These are phyloP conservation scores for Cosmopolites sordidus DNA, from an alignment of 2,888 invertebrate genomes.

Conservation along the genomic window DNA sequence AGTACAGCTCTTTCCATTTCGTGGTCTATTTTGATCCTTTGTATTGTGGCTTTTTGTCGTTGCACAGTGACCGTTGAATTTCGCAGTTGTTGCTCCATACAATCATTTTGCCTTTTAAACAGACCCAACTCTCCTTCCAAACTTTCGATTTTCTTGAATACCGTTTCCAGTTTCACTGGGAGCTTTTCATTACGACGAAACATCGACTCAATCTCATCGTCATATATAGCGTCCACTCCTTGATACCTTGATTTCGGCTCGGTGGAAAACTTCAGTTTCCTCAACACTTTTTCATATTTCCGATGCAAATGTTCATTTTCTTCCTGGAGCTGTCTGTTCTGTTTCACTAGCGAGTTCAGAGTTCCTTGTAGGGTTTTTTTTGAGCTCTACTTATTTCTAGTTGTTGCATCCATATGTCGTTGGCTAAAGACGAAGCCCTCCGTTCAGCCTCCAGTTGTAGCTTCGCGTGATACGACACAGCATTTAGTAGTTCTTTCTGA, in stretches of 20 bases:
- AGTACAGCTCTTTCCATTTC: slow-evolving; percentile 38
- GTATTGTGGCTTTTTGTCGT: slow-evolving; percentile 35
- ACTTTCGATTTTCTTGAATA: slow-evolving; percentile 34
- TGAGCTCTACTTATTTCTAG: slow-evolving; percentile 36
- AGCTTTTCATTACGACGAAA: slow-evolving; percentile 40
- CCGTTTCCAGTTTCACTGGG: slow-evolving; percentile 33
- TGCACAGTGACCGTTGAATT: slow-evolving; percentile 34
- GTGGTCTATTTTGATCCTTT: slow-evolving; percentile 36
- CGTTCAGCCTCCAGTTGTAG: slow-evolving; percentile 38
- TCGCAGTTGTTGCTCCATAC: slow-evolving; percentile 37
- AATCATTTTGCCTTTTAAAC: slow-evolving; percentile 35
- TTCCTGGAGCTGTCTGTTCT: slow-evolving; percentile 41
- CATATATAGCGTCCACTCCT: neutral
- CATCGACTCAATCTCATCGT: slow-evolving; percentile 30
- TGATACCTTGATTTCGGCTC: slow-evolving; percentile 15
- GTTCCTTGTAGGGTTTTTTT: slow-evolving; percentile 36
- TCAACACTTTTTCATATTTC: slow-evolving; percentile 37
- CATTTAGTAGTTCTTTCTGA: slow-evolving; percentile 37
- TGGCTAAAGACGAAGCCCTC: slow-evolving; percentile 35
- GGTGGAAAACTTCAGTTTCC: slow-evolving; percentile 22
- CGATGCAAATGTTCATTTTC: slow-evolving; percentile 39
- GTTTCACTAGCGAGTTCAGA: slow-evolving; percentile 35
- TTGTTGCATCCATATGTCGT: slow-evolving; percentile 42
- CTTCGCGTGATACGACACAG: slow-evolving; percentile 34
- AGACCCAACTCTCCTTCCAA: slow-evolving; percentile 37